Percentiles rank a stretch among this genome's conserved stretches.
phyloP scores from a whole-genome alignment of 2,113 vertebrate species.

The Panthera tigris region DNA sequence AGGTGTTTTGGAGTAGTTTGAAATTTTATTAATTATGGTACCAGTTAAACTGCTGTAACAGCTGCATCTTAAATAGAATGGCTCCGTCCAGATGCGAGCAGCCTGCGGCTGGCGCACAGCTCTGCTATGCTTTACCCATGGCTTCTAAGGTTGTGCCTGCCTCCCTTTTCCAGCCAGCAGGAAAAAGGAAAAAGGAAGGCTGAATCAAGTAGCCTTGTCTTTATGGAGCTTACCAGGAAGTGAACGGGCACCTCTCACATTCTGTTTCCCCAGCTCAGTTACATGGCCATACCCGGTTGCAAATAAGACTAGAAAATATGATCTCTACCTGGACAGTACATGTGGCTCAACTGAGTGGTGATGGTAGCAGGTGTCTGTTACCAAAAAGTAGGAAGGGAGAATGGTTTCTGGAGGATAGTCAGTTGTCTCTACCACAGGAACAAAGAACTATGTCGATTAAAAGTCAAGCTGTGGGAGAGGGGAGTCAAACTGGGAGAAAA shows the following conservation, averaged over 20 bases:
- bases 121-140: not conserved
- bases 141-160: not conserved
- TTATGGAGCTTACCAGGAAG: not conserved
- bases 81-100: not conserved
- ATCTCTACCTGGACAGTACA: no score
- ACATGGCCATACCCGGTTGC: not conserved
- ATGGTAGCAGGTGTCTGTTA: not conserved
- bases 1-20: not conserved
- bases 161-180: not conserved
- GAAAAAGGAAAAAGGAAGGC: not conserved
- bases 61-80: not conserved
- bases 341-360: not conserved
- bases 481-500: not conserved
- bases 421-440: not conserved
- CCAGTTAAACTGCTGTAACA: not conserved
- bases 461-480: not conserved
- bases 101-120: not conserved
- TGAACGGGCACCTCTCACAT: not conserved
- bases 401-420: not conserved
- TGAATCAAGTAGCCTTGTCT: not conserved
- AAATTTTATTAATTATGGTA: not conserved
- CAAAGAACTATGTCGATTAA: not conserved
- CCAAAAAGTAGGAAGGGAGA: not conserved
- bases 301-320: not conserved
- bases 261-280: not conserved